Conservation (phyloP, 2,888 invertebrate genomes). For the Heliothis peltigera region DNA sequence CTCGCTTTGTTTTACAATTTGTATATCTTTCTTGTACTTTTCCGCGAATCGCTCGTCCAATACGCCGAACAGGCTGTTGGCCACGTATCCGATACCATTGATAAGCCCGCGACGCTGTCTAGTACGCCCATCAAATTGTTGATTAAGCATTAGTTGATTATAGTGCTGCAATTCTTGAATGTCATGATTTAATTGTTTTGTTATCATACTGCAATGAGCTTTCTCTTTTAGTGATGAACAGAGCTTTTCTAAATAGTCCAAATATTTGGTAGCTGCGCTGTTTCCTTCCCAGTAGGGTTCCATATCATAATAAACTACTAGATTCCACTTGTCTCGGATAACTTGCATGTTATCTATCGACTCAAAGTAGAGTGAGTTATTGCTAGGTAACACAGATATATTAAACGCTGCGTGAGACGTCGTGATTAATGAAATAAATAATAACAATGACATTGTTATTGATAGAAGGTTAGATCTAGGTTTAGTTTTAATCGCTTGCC, state of each 20-base stretch:
- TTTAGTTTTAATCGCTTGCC: not conserved
- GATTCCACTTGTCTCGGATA: constrained; percentile 16
- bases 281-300: constrained; percentile 14
- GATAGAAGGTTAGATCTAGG: not conserved
- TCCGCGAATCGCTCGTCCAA: constrained; percentile 16
- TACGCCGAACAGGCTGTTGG: constrained; percentile 17
- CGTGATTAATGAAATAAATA: constrained; percentile 11
- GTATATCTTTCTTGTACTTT: constrained; percentile 15
- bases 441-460: not conserved
- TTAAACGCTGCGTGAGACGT: constrained; percentile 3
- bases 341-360: constrained; percentile 5
- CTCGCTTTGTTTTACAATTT: constrained; percentile 17
- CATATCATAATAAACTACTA: constrained; percentile 21
- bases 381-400: constrained; percentile 4
- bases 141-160: constrained; percentile 5
- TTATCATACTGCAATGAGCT: constrained; percentile 7
- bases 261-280: not conserved
- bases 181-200: constrained; percentile 8
- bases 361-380: constrained; percentile 13
- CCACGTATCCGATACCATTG: constrained; percentile 17
- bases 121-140: constrained; percentile 6
- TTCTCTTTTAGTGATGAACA: not conserved
- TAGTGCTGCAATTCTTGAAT: not conserved
- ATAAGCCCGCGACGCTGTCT: constrained; percentile 22
- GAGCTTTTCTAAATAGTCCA: constrained; percentile 1